phyloP scores from a whole-genome alignment of 2,113 vertebrate species.

The Ceuthmochares aereus region DNA sequence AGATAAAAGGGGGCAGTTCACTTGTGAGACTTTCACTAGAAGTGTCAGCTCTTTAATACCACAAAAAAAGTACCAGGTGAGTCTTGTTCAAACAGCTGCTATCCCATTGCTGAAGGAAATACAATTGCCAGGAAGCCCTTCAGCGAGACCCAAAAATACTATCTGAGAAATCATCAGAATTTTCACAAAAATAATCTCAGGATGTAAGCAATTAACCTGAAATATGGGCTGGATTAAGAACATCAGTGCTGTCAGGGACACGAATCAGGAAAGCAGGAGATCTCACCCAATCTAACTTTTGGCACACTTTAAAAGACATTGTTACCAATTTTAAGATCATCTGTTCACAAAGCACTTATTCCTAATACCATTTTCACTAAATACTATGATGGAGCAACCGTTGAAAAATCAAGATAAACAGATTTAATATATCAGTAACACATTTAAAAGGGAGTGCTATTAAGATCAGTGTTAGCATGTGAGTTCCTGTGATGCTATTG shows the following conservation, averaged over 20 bases:
- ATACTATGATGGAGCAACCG: neutral
- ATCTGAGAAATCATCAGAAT: neutral
- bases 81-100: neutral
- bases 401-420: neutral
- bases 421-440: neutral
- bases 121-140: too few species aligned
- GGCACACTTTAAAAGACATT: neutral
- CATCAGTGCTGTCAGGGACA: neutral
- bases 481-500: neutral
- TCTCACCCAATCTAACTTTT: neutral
- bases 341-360: neutral
- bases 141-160: neutral
- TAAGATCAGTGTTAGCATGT: neutral
- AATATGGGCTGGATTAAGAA: neutral
- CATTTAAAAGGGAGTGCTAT: neutral
- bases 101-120: neutral
- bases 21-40: neutral
- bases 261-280: neutral
- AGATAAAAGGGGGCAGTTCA: neutral
- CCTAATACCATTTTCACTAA: neutral
- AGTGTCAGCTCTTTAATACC: neutral
- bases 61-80: fast-evolving
- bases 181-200: neutral
- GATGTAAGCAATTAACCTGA: neutral
- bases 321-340: neutral